A percentile compares a stretch with the other conserved stretches of the same genome.
Conservation (phyloP, 2,888 invertebrate species). For the Meiosimyza platycephala region DNA sequence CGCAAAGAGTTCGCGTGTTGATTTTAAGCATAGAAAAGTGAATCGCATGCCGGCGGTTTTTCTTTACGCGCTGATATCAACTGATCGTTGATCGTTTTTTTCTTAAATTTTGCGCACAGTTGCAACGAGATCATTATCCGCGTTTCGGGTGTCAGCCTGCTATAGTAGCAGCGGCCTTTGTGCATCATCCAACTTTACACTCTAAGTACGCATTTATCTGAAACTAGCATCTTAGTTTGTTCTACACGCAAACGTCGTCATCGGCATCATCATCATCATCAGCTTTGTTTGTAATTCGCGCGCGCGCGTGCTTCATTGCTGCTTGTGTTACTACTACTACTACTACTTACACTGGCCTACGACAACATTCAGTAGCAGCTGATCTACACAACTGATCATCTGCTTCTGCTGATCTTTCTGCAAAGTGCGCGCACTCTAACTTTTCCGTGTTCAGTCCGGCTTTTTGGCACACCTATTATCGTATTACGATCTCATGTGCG, state of each 20-base stretch:
- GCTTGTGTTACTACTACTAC: slow-evolving; percentile 19
- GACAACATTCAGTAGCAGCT: background rate
- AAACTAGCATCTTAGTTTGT: slow-evolving; percentile 44
- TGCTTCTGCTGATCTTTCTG: background rate
- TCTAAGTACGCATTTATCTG: slow-evolving; percentile 36
- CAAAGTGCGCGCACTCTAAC: slow-evolving; percentile 19
- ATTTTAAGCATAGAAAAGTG: too few species aligned
- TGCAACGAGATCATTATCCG: slow-evolving; percentile 38
- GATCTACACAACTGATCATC: background rate
- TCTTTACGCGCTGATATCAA: slow-evolving; percentile 16
- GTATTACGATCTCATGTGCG: slow-evolving; percentile 27
- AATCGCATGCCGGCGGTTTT: slow-evolving; percentile 15
- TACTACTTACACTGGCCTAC: background rate
- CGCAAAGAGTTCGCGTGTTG: too few species aligned
- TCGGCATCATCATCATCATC: background rate
- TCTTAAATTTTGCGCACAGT: too few species aligned
- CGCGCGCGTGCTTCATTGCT: slow-evolving; percentile 16
- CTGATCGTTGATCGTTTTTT: slow-evolving; percentile 10
- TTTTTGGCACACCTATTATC: slow-evolving; percentile 22
- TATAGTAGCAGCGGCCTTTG: slow-evolving; percentile 20
- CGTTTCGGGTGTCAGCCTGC: slow-evolving; percentile 15
- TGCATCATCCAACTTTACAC: background rate
- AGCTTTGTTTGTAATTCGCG: slow-evolving; percentile 19
- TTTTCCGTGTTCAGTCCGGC: slow-evolving; percentile 3
- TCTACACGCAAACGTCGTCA: slow-evolving; percentile 35